phyloP scores from a whole-genome alignment of 2,888 invertebrate genomes.

The Drosophila pseudotakahashii region DNA sequence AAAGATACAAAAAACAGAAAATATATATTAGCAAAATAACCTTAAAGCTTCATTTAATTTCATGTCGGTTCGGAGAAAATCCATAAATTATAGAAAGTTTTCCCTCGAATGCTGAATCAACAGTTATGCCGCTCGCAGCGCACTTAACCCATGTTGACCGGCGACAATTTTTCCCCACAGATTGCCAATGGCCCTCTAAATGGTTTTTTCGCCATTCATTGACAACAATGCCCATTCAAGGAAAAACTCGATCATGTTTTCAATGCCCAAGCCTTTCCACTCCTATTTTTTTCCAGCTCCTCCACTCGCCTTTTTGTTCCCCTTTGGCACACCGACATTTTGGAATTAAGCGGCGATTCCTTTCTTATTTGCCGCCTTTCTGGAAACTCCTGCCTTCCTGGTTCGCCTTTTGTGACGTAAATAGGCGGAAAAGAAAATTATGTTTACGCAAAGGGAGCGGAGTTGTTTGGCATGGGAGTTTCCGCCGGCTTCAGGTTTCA shows the following conservation, averaged over 20 bases:
- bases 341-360: slow-evolving; percentile 61
- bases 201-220: slow-evolving; percentile 44
- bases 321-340: slow-evolving; percentile 31
- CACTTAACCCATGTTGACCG: slow-evolving; percentile 53
- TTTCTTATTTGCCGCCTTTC: slow-evolving; percentile 46
- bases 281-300: not conserved
- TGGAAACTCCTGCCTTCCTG: slow-evolving; percentile 26
- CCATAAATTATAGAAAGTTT: not conserved
- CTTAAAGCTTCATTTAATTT: slow-evolving; percentile 1
- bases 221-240: slow-evolving; percentile 35
- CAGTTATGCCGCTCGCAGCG: slow-evolving; percentile 14
- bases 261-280: slow-evolving; percentile 12
- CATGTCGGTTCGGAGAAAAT: not conserved
- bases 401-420: slow-evolving; percentile 66
- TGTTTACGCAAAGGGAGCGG: slow-evolving; percentile 67
- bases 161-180: slow-evolving; percentile 53
- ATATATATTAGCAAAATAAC: not conserved
- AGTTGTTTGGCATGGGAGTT: slow-evolving; percentile 21
- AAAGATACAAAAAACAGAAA: slow-evolving; percentile 21
- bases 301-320: slow-evolving; percentile 22
- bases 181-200: slow-evolving; percentile 55
- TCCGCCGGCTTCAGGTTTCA: slow-evolving; percentile 28
- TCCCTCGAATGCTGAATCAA: slow-evolving; percentile 47
- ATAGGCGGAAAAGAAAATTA: slow-evolving; percentile 80
- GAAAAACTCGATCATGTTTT: slow-evolving; percentile 27